Conservation (phyloP, 2,113 vertebrate species). For the Arenaria interpres region DNA sequence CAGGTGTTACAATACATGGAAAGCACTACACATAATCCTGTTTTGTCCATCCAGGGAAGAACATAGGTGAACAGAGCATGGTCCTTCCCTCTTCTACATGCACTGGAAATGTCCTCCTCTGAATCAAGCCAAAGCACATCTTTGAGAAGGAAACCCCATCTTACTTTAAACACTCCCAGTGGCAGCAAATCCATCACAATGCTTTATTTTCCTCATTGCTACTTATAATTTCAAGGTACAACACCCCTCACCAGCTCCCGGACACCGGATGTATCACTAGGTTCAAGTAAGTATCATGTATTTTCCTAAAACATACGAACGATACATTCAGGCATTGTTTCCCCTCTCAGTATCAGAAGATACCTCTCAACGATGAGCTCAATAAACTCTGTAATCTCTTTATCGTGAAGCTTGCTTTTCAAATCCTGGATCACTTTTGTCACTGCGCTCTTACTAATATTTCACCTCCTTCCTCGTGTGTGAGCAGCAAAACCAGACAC, state of each 20-base stretch:
- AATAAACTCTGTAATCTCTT: neutral
- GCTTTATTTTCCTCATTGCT: neutral
- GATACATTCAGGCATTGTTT: neutral
- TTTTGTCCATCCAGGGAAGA: neutral
- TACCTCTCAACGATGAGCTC: neutral
- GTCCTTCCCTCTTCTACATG: neutral
- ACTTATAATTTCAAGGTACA: neutral
- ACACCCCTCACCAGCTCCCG: neutral
- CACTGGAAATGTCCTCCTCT: neutral
- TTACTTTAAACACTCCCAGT: neutral
- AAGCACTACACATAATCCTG: neutral
- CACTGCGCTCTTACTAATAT: neutral
- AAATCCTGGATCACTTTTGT: neutral
- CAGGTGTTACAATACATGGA: neutral
- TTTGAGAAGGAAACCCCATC: neutral
- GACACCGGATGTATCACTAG: neutral
- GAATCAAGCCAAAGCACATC: neutral
- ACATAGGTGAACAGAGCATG: neutral
- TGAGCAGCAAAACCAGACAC: neutral
- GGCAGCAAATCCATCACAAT: neutral
- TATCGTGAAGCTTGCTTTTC: neutral
- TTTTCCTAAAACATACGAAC: accelerated
- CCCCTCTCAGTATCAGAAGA: neutral
- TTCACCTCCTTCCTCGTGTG: neutral
- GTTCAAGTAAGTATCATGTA: neutral